Evolutionary conservation across 2,888 invertebrate species (phyloP).

Genomic region (Polietes domitor): DNA sequence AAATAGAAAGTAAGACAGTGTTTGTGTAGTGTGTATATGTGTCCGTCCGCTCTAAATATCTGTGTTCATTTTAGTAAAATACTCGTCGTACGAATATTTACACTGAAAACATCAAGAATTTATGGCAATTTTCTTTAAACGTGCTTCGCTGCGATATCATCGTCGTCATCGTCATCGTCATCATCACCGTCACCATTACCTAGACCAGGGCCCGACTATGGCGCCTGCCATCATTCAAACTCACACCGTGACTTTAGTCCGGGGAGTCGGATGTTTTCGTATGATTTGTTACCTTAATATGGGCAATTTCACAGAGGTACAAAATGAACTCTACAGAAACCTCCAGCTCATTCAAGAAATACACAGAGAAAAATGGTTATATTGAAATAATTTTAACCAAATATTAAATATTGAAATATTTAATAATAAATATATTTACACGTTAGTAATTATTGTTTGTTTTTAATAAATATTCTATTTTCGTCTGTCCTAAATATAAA

Average conservation of each 20-base stretch:
- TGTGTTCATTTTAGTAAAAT: neutral
- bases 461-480: too few relatives aligned
- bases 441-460: too few relatives aligned
- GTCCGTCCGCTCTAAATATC: neutral
- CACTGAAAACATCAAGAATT: constrained; percentile 34
- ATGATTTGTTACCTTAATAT: constrained; percentile 40
- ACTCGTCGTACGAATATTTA: neutral
- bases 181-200: neutral
- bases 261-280: neutral
- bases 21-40: neutral
- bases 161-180: neutral
- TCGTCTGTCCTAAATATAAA: too few relatives aligned
- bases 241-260: neutral
- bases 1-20: neutral
- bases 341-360: neutral
- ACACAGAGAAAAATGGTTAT: too few relatives aligned
- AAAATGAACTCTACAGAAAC: neutral
- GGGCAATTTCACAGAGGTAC: constrained; percentile 10
- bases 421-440: too few relatives aligned
- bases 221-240: neutral
- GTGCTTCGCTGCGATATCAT: constrained; percentile 6
- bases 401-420: too few relatives aligned
- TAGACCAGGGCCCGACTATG: neutral
- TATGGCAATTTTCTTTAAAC: constrained; percentile 37
- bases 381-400: too few relatives aligned